Evolutionary conservation across 2,113 vertebrate species (phyloP), one percentile per base, ranked within the genome.

Genomic region (cattle (Bos taurus)): DNA sequence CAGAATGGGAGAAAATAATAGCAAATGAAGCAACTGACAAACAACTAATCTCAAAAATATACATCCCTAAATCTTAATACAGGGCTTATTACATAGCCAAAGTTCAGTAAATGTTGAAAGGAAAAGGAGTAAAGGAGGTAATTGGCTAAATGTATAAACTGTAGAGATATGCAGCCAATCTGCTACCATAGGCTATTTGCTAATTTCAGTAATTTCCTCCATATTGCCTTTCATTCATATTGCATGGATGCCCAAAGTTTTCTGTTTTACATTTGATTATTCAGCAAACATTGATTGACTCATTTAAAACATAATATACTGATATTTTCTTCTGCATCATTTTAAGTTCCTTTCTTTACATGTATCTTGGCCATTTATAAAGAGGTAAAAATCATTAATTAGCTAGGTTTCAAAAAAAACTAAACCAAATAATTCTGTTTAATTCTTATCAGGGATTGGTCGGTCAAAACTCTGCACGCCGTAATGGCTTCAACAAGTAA

Each of bases 401-500:
- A 74, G 40, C 7, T 92, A 16, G 59, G 10, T 82, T 96, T 94
- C 6, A 82, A 95, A 93, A 93, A 94, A 94, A 40, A 90, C 60
- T 52, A 94, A 94, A 43, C 21, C 3, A 84, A 84, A 90, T 60
- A 52, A 60, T 36, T 80, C 21, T 71, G 2, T 80, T 93, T 30
- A 11, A 17, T 98, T 97, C 5, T 88, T 88, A 36, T 88, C 17
- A 96, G 59, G 94, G 77, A 23, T 19, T 98, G 82, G 28, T 77
- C 56, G 94, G 50, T 83, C 83, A 28, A 48, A 98, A 92, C 94
- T 92, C 94, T 78, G 5, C 91, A 98, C 97, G 3, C 74, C 85
- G 98, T 90, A 62, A 99, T 99, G 99, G 99, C 99, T 56, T 98
- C 98, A 36, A 99, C 98, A 91, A 99, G 97, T 98, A 99, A 99